Percentiles rank a stretch among this genome's conserved stretches.
phyloP scores from a whole-genome alignment of 1,140 invertebrate genomes.

The Copidosoma floridanum region DNA sequence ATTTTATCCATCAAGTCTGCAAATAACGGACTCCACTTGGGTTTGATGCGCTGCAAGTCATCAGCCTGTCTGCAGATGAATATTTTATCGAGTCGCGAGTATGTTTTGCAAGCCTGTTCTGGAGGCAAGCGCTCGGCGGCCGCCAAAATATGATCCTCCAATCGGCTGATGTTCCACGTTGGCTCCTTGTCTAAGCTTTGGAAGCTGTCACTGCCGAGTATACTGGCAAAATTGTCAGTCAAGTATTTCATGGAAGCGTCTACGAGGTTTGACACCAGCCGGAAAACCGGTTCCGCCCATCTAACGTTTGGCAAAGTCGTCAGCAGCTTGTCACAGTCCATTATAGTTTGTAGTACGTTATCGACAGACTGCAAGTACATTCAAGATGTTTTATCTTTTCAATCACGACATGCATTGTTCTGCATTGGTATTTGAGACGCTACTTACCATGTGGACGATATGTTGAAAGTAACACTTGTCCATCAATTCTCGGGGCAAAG shows the following conservation, averaged over 20 bases:
- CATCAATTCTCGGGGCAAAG: conserved; percentile 74
- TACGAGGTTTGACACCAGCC: conserved; percentile 65
- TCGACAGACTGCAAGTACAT: conserved; percentile 61
- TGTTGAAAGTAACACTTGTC: conserved; percentile 82
- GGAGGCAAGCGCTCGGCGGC: conserved; percentile 64
- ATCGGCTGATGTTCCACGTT: conserved; percentile 65
- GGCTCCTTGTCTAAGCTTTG: conserved; percentile 64
- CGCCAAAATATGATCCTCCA: conserved; percentile 67
- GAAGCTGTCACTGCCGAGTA: conserved; percentile 66
- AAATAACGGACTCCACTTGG: conserved; percentile 53
- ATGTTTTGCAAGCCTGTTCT: conserved; percentile 71
- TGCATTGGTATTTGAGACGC: background rate
- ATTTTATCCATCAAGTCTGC: conserved; percentile 54
- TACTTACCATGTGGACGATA: conserved; percentile 66
- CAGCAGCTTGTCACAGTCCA: conserved; percentile 70
- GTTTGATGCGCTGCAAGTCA: conserved; percentile 39
- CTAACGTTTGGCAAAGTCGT: conserved; percentile 67
- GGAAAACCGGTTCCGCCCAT: conserved; percentile 71
- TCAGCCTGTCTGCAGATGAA: conserved; percentile 37
- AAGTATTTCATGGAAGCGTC: conserved; percentile 67
- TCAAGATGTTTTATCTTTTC: too few relatives aligned
- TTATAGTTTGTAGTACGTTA: conserved; percentile 65
- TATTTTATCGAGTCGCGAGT: conserved; percentile 57
- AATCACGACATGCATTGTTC: too few relatives aligned
- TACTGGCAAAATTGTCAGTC: conserved; percentile 65